Conservation (phyloP, 2,113 vertebrate species). For the Verasper variegatus region DNA sequence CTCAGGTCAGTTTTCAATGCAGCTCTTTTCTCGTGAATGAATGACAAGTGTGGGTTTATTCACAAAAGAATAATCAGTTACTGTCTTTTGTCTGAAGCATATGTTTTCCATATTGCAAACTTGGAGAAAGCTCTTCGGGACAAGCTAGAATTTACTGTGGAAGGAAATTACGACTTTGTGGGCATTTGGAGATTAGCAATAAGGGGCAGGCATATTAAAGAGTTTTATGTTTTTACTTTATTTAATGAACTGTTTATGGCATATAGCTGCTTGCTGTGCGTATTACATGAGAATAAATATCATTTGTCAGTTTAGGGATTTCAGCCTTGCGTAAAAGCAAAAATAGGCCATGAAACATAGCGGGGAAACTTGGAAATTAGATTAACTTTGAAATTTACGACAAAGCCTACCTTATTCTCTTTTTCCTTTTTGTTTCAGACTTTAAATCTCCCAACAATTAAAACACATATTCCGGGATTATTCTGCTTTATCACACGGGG, state of each 20-base stretch:
- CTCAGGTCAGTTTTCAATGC: conserved; percentile 86
- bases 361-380: conserved; percentile 24
- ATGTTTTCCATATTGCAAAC: conserved; percentile 59
- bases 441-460: conserved; percentile 17
- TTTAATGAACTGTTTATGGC: conserved; percentile 69
- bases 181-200: conserved; percentile 63
- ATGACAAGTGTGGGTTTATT: conserved; percentile 13
- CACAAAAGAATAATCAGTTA: conserved; percentile 2
- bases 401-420: not conserved
- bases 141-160: conserved; percentile 56
- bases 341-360: not conserved
- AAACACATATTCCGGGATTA: conserved; percentile 31
- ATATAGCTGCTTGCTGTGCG: conserved; percentile 27
- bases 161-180: conserved; percentile 58
- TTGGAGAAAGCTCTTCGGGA: conserved; percentile 49
- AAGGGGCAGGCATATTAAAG: conserved; percentile 26
- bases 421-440: conserved; percentile 3
- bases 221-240: conserved; percentile 62
- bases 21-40: conserved; percentile 13
- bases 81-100: conserved; percentile 44
- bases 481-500: conserved; percentile 33
- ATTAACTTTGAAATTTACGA: conserved; percentile 29
- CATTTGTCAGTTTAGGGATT: conserved; percentile 10
- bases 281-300: conserved; percentile 27
- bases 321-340: conserved; percentile 26